These are phyloP conservation scores for Platyscapa corneri DNA, from an alignment of 1,140 invertebrate species.

Conservation along the genomic window DNA sequence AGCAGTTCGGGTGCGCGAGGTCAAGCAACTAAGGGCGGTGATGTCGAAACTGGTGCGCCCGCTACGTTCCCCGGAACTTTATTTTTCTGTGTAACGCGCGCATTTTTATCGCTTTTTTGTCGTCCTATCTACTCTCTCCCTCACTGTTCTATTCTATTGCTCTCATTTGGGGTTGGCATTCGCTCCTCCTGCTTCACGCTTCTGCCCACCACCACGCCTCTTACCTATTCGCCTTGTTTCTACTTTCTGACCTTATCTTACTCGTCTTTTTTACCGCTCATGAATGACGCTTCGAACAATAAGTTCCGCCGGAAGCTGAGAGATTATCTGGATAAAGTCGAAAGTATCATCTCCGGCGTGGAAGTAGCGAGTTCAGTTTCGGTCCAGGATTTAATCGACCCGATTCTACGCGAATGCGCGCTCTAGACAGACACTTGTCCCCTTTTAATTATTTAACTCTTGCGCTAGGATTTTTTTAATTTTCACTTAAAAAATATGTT, in stretches of 20 bases:
- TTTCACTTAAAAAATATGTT: neutral
- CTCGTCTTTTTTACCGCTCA: constrained; percentile 4
- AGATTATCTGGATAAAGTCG: constrained; percentile 54
- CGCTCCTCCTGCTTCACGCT: constrained; percentile 25
- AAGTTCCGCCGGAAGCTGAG: constrained; percentile 41
- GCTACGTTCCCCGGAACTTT: constrained; percentile 58
- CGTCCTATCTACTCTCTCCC: constrained; percentile 46
- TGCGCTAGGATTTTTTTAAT: neutral
- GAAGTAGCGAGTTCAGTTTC: neutral
- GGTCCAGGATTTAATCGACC: neutral
- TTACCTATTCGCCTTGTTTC: constrained; percentile 22
- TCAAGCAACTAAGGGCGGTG: neutral
- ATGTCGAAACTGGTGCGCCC: neutral
- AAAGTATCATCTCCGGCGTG: constrained; percentile 31
- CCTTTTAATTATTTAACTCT: neutral
- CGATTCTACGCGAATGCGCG: neutral
- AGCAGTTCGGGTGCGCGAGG: neutral
- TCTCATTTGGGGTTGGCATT: neutral
- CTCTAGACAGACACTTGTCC: neutral
- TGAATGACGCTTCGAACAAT: constrained; percentile 42
- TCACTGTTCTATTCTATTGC: neutral
- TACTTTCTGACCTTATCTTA: neutral
- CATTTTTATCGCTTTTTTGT: constrained; percentile 47
- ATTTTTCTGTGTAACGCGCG: constrained; percentile 64
- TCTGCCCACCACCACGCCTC: constrained; percentile 3